Conservation (phyloP, 1,140 invertebrate species). For the Drosophila bifasciata region DNA sequence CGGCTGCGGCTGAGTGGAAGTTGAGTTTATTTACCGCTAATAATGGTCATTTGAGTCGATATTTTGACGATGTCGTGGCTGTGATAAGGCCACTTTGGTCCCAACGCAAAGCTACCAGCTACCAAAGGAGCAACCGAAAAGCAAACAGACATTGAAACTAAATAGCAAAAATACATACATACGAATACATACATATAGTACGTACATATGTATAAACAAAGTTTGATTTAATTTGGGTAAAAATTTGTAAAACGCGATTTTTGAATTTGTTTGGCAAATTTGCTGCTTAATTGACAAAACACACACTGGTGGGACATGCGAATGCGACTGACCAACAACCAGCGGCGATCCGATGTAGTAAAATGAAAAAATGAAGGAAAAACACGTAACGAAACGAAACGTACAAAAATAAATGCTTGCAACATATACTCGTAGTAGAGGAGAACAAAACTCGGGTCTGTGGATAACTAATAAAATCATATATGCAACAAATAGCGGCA, state of each 20-base stretch:
- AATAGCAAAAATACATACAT: background rate
- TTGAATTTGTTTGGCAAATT: slow-evolving; percentile 81
- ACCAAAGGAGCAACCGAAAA: slow-evolving; percentile 23
- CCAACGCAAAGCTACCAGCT: slow-evolving; percentile 9
- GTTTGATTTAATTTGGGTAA: slow-evolving; percentile 59
- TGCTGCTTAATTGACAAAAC: slow-evolving; percentile 82
- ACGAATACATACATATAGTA: no score
- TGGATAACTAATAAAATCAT: slow-evolving; percentile 80
- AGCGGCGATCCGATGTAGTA: slow-evolving; percentile 63
- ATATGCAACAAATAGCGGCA: slow-evolving; percentile 77
- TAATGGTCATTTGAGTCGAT: slow-evolving; percentile 80
- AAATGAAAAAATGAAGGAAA: slow-evolving; percentile 1
- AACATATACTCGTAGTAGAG: slow-evolving; percentile 5
- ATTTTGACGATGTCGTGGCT: slow-evolving; percentile 69
- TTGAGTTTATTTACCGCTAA: slow-evolving; percentile 81
- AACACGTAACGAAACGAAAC: slow-evolving; percentile 13
- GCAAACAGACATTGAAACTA: background rate
- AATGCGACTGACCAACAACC: slow-evolving; percentile 63
- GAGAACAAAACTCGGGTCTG: slow-evolving; percentile 47
- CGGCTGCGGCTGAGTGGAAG: slow-evolving; percentile 35
- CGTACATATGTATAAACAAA: slow-evolving; percentile 23
- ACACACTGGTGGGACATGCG: slow-evolving; percentile 54
- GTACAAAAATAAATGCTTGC: slow-evolving; percentile 25
- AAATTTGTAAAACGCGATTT: slow-evolving; percentile 74
- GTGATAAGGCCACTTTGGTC: slow-evolving; percentile 53